Conservation (phyloP, 2,113 vertebrate species). For the Lipophrys pholis region DNA sequence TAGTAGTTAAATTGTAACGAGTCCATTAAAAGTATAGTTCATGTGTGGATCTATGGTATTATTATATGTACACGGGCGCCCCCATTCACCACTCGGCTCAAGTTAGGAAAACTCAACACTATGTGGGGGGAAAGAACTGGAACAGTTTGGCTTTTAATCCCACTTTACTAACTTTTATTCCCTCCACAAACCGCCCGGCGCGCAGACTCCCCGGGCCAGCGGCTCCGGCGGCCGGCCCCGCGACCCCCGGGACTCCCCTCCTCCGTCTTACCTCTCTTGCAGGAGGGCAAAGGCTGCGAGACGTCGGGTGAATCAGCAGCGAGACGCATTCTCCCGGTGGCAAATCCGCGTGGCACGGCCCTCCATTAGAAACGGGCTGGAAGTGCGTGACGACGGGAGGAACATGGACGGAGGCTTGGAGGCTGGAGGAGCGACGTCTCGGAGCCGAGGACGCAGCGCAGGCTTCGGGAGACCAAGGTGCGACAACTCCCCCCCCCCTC, state of each 20-base stretch:
- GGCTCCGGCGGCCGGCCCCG: background rate
- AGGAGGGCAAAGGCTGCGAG: slow-evolving; percentile 74
- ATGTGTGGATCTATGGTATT: background rate
- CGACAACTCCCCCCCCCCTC: slow-evolving; percentile 36
- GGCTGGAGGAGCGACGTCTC: slow-evolving; percentile 22
- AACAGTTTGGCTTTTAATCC: too few species aligned
- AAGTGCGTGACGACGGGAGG: slow-evolving; percentile 52
- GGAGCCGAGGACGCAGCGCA: slow-evolving; percentile 38
- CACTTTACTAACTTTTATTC: too few species aligned
- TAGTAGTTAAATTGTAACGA: too few species aligned
- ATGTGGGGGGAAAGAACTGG: too few species aligned
- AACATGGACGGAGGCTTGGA: slow-evolving; percentile 50
- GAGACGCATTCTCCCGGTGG: slow-evolving; percentile 76
- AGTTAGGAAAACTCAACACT: slow-evolving; percentile 25
- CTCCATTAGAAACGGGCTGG: slow-evolving; percentile 84
- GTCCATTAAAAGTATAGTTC: background rate
- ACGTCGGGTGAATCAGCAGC: slow-evolving; percentile 69
- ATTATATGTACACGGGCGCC: slow-evolving; percentile 45
- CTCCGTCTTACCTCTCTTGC: slow-evolving; percentile 80
- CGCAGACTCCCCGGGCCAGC: background rate
- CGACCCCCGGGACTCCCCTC: slow-evolving; percentile 21
- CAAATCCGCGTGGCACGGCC: slow-evolving; percentile 82
- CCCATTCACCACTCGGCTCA: slow-evolving; percentile 8
- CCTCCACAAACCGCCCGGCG: too few species aligned
- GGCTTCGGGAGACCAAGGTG: slow-evolving; percentile 56